These are phyloP conservation scores for Heliconius charithonia DNA, from an alignment of 2,888 invertebrate species.

Conservation along the genomic window DNA sequence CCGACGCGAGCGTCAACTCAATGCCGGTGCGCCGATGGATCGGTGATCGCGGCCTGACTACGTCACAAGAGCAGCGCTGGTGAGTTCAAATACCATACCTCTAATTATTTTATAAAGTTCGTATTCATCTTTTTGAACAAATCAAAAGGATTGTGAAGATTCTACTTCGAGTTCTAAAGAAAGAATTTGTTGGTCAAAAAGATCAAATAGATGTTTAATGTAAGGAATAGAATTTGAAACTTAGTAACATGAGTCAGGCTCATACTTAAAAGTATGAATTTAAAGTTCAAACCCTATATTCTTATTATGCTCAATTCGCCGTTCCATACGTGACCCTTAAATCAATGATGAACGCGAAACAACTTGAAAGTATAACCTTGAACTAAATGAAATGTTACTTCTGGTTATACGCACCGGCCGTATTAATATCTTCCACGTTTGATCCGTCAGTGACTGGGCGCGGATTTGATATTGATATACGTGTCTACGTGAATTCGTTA, in stretches of 20 bases:
- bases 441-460: conserved; percentile 11
- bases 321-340: conserved; percentile 10
- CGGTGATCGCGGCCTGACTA: conserved; percentile 80
- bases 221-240: not conserved
- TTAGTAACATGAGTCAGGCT: too few species aligned
- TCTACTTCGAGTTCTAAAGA: too few species aligned
- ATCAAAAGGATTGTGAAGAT: not conserved
- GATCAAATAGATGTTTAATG: not conserved
- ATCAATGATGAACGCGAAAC: conserved; percentile 8
- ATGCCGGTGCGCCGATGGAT: conserved; percentile 82
- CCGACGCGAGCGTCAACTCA: conserved; percentile 73
- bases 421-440: not conserved
- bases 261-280: not conserved
- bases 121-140: not conserved
- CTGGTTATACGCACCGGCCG: not conserved
- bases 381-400: conserved; percentile 13
- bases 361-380: conserved; percentile 22
- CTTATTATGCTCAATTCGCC: not conserved
- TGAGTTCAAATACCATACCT: conserved; percentile 54
- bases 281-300: not conserved
- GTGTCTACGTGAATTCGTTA: not conserved
- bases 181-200: too few species aligned
- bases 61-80: conserved; percentile 81
- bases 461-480: conserved; percentile 3
- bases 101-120: not conserved